Percentiles rank a stretch among this genome's conserved stretches.
phyloP scores from a whole-genome alignment of 2,888 invertebrate species.

The Dimorphilus gyrociliatus region DNA sequence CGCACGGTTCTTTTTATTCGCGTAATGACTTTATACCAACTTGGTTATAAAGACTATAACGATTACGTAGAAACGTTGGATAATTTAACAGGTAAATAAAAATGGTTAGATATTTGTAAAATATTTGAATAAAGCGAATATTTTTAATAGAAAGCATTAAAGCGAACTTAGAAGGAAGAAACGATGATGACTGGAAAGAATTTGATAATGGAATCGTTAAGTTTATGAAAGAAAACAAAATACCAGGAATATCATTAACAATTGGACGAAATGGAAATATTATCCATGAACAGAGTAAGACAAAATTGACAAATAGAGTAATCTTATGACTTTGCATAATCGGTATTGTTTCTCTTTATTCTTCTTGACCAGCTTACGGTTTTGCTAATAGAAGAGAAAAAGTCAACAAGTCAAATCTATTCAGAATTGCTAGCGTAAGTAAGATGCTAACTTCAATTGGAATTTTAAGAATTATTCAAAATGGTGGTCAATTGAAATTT shows the following conservation, averaged over 20 bases:
- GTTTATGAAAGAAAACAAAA: conserved; percentile 20
- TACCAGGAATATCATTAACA: conserved; percentile 20
- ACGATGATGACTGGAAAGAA: too few species aligned
- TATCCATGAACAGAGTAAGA: conserved; percentile 20
- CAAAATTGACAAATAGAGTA: too few species aligned
- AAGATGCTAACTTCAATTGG: conserved; percentile 22
- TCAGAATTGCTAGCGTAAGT: conserved; percentile 25
- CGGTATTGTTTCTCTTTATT: neutral
- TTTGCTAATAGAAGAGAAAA: conserved; percentile 11
- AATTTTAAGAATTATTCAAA: conserved; percentile 15
- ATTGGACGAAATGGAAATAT: conserved; percentile 16
- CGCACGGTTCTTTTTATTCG: too few species aligned
- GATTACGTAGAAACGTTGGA: too few species aligned
- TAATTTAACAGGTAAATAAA: too few species aligned
- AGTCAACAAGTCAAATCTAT: conserved; percentile 15
- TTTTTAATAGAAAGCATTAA: too few species aligned
- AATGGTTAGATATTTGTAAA: too few species aligned
- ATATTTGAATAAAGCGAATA: too few species aligned
- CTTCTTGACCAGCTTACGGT: conserved; percentile 17
- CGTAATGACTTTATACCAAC: too few species aligned
- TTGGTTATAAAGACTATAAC: too few species aligned
- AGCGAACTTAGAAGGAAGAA: too few species aligned
- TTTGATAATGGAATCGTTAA: conserved; percentile 18
- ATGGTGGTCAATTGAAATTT: conserved; percentile 13
- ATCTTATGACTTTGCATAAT: too few species aligned